phyloP scores from a whole-genome alignment of 2,797 vertebrate genomes.

The Eospalax fontanierii region DNA sequence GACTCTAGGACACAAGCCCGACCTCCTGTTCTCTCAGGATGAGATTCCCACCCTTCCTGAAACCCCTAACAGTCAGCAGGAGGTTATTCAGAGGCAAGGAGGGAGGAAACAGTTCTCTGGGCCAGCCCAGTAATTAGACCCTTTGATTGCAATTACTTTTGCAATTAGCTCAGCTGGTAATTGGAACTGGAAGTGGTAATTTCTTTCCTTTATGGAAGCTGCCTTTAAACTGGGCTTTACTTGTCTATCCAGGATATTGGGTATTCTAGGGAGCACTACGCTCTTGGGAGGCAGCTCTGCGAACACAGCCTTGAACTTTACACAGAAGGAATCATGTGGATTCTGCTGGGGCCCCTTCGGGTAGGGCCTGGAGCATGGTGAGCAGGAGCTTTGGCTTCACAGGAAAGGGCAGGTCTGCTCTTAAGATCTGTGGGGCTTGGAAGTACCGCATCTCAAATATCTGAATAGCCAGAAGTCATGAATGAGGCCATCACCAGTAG shows the following conservation, averaged over 20 bases:
- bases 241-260: slow-evolving; percentile 43
- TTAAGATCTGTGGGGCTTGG: neutral
- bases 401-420: neutral
- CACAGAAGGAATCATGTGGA: neutral
- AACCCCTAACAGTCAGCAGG: slow-evolving; percentile 37
- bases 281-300: neutral
- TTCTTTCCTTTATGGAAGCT: slow-evolving; percentile 73
- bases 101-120: slow-evolving; percentile 81
- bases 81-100: slow-evolving; percentile 72
- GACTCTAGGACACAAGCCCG: slow-evolving; percentile 7
- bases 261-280: neutral
- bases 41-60: slow-evolving; percentile 13
- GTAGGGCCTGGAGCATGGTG: neutral
- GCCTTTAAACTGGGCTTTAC: slow-evolving; percentile 40
- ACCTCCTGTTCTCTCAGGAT: neutral
- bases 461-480: neutral
- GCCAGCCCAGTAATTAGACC: slow-evolving; percentile 89
- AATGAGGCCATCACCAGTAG: neutral
- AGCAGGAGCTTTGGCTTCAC: neutral
- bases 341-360: neutral
- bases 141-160: slow-evolving; percentile 90
- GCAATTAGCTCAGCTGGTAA: slow-evolving; percentile 90
- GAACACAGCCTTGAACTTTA: neutral
- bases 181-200: slow-evolving; percentile 88
- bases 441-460: neutral